Conservation (phyloP, 2,113 vertebrate species). For the Xyrauchen texanus region DNA sequence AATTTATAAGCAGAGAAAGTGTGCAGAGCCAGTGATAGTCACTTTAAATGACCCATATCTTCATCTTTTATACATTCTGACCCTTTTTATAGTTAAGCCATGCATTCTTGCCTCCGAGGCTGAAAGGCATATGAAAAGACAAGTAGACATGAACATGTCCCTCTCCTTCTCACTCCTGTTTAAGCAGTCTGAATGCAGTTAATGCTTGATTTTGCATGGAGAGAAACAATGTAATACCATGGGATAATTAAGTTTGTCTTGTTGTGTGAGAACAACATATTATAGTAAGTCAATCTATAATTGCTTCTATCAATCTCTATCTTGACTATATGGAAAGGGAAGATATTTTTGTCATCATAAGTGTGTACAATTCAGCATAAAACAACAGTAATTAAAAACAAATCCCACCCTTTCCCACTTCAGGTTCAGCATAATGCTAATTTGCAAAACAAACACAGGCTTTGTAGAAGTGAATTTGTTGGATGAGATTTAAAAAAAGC, state of each 20-base stretch:
- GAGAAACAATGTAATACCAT: conserved; percentile 13
- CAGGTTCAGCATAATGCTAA: not conserved
- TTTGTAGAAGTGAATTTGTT: not conserved
- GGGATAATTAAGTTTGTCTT: conserved; percentile 40
- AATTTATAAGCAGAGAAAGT: conserved; percentile 37
- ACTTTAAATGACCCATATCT: conserved; percentile 43
- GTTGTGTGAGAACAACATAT: conserved; percentile 14
- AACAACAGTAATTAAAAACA: conserved; percentile 29
- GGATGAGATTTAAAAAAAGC: no score
- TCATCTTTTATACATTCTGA: conserved; percentile 55
- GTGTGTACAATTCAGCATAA: not conserved
- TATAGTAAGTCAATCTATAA: conserved; percentile 28
- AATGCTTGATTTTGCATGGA: not conserved
- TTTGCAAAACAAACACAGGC: not conserved
- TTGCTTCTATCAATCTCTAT: conserved; percentile 37
- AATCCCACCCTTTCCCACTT: conserved; percentile 3
- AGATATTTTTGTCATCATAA: conserved; percentile 18
- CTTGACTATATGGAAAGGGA: not conserved
- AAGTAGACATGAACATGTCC: conserved; percentile 42
- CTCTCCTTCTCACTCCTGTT: conserved; percentile 8
- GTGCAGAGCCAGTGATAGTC: conserved; percentile 5
- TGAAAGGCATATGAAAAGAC: conserved; percentile 47
- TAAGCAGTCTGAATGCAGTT: conserved; percentile 3
- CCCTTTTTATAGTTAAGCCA: conserved; percentile 29
- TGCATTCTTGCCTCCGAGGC: conserved; percentile 34